These are phyloP conservation scores for Prochilodus magdalenae DNA, from an alignment of 2,113 vertebrate species.

Conservation along the genomic window DNA sequence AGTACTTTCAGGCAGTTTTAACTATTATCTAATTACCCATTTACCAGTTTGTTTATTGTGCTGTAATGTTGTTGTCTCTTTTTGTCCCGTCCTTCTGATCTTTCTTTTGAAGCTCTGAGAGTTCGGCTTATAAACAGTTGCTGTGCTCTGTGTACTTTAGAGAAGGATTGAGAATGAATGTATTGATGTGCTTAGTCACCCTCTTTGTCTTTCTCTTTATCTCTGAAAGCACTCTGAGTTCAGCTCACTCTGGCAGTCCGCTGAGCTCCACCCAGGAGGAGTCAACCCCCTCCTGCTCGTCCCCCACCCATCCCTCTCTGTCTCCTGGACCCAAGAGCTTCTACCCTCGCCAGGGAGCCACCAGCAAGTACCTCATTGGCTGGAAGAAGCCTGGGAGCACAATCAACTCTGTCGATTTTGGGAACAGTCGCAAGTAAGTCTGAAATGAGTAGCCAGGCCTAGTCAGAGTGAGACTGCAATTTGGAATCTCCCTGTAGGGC, in stretches of 20 bases:
- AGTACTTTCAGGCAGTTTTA: no score
- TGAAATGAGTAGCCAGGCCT: background rate
- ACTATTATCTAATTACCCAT: no score
- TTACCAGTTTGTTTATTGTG: no score
- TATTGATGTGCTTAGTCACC: background rate
- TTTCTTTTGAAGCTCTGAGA: no score
- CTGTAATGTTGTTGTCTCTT: no score
- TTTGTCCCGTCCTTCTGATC: no score
- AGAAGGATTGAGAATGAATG: background rate
- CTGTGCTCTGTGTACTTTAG: background rate
- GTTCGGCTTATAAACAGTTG: no score
- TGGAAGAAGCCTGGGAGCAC: conserved; percentile 99
- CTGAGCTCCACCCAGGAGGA: conserved; percentile 91
- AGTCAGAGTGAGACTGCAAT: conserved; percentile 1
- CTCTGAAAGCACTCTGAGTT: conserved; percentile 62
- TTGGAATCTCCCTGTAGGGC: conserved; percentile 17
- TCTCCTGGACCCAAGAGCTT: conserved; percentile 94
- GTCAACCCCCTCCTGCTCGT: conserved; percentile 81
- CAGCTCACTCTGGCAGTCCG: conserved; percentile 89
- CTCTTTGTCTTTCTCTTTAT: conserved; percentile 2
- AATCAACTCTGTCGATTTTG: conserved; percentile 98
- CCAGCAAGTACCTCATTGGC: conserved; percentile 98
- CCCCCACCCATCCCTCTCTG: conserved; percentile 88
- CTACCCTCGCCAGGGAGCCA: conserved; percentile 97
- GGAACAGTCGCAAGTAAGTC: conserved; percentile 96